Percentiles rank a stretch among this genome's conserved stretches.
phyloP scores from a whole-genome alignment of 2,888 invertebrate genomes.

The Orchestes rusci region DNA sequence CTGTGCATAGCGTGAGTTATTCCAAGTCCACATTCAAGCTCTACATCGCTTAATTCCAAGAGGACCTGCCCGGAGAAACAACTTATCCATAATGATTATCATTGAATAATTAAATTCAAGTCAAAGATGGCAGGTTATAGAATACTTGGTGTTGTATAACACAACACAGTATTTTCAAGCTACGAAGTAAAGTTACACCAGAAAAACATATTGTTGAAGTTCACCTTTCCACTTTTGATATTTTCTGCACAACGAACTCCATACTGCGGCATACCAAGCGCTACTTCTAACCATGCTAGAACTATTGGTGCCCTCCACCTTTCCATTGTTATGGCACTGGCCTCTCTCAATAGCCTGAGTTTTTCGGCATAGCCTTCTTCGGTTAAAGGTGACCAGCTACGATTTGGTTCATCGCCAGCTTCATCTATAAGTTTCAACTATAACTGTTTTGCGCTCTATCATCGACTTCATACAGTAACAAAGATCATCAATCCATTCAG shows the following conservation, averaged over 20 bases:
- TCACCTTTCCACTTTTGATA: constrained; percentile 90
- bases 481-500: no score
- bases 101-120: constrained; percentile 18
- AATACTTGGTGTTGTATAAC: not conserved
- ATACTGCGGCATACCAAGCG: constrained; percentile 91
- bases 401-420: constrained; percentile 46
- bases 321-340: constrained; percentile 76
- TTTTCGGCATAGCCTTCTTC: constrained; percentile 73
- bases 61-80: constrained; percentile 73
- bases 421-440: no score
- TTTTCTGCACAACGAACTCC: constrained; percentile 86
- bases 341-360: constrained; percentile 69
- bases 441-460: no score
- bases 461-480: not conserved
- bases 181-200: not conserved
- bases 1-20: constrained; percentile 88
- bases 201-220: not conserved
- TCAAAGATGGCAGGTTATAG: not conserved
- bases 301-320: constrained; percentile 91
- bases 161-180: not conserved
- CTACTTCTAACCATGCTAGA: constrained; percentile 89
- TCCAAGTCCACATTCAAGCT: constrained; percentile 86
- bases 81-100: constrained; percentile 53
- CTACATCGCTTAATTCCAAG: constrained; percentile 84
- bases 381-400: constrained; percentile 58